Percentiles rank a stretch among this genome's conserved stretches.
These are phyloP conservation scores for Melanerpes aurifrons DNA, from an alignment of 2,113 vertebrate genomes.

Conservation along the genomic window DNA sequence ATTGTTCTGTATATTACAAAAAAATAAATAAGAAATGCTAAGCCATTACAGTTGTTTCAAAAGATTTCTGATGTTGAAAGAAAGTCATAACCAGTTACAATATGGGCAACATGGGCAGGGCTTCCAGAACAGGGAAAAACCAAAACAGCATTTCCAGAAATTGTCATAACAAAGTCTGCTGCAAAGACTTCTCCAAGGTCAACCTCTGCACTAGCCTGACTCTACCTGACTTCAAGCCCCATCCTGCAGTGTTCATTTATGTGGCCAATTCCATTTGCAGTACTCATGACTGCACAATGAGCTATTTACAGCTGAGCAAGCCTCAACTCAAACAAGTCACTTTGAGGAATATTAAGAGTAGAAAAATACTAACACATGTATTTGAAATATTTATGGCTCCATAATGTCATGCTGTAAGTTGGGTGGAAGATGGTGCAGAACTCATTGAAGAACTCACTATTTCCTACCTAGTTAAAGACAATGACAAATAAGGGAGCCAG, in stretches of 20 bases:
- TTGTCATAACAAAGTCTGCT: neutral
- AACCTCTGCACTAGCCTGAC: neutral
- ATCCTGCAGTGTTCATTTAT: constrained; percentile 10
- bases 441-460: neutral
- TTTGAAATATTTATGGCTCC: constrained; percentile 18
- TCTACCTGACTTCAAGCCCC: constrained; percentile 32
- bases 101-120: neutral
- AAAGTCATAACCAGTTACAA: neutral
- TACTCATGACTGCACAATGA: constrained; percentile 26
- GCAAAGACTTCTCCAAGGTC: constrained; percentile 1
- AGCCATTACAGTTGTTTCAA: neutral
- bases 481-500: neutral
- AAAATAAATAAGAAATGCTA: neutral
- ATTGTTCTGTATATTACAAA: neutral
- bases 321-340: neutral
- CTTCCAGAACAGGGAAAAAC: neutral
- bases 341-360: constrained; percentile 6
- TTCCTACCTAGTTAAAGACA: constrained; percentile 14
- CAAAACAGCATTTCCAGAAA: neutral
- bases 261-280: constrained; percentile 38
- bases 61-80: neutral
- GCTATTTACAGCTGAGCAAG: constrained; percentile 22
- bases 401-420: neutral
- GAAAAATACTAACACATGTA: neutral
- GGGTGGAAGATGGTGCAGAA: neutral